Evolutionary conservation across 37 sponge, comb jelly and placozoan genomes (phyloP).

Genomic region (Theonella swinhoei): DNA sequence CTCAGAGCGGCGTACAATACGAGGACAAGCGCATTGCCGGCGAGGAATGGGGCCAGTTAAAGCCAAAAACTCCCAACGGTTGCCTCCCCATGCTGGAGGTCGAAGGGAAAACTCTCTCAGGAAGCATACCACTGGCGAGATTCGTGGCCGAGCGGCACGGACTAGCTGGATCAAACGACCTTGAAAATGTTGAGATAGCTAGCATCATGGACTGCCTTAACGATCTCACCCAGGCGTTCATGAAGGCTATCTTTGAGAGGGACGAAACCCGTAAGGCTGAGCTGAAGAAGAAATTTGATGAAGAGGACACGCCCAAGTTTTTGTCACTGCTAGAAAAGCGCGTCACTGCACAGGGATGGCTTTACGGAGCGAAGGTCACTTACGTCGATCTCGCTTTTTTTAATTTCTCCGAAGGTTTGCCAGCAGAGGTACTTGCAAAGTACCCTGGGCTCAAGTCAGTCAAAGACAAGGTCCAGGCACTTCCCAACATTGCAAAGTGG

Average conservation of each 20-base stretch:
- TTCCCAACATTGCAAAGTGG: conserved; percentile 55
- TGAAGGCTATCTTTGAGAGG: conserved; percentile 22
- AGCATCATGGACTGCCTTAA: conserved; percentile 41
- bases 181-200: conserved; percentile 62
- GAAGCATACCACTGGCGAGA: conserved; percentile 26
- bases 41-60: conserved; percentile 32
- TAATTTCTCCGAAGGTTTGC: neutral
- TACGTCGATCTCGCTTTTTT: conserved; percentile 33
- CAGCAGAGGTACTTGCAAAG: neutral
- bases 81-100: conserved; percentile 58
- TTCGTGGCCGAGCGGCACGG: conserved; percentile 67
- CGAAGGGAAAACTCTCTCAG: conserved; percentile 53
- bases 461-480: conserved; percentile 4
- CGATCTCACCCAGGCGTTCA: conserved; percentile 13
- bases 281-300: conserved; percentile 15
- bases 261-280: conserved; percentile 51
- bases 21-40: conserved; percentile 32
- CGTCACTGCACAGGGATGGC: conserved; percentile 20
- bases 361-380: conserved; percentile 35
- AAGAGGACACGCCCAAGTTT: conserved; percentile 10
- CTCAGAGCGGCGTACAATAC: conserved; percentile 43
- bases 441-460: conserved; percentile 17
- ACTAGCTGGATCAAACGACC: conserved; percentile 55
- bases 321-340: conserved; percentile 24
- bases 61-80: conserved; percentile 43